Evolutionary conservation across 2,797 vertebrate genomes (phyloP).

Genomic region (Sarcoramphus papa): DNA sequence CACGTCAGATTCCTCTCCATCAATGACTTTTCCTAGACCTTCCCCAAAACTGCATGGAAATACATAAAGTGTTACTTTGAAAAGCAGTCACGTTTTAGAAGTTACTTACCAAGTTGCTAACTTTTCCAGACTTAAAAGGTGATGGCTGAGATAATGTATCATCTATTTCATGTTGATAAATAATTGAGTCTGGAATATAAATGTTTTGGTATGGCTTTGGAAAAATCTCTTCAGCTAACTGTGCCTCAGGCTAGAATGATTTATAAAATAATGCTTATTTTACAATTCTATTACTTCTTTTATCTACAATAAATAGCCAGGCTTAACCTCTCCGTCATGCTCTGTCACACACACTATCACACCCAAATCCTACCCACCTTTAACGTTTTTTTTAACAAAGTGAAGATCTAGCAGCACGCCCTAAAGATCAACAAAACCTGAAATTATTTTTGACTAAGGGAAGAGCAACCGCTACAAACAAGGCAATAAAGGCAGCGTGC

Average conservation of each 20-base stretch:
- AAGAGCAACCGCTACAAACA: background rate
- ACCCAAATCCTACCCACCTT: background rate
- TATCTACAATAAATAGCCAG: slow-evolving; percentile 15
- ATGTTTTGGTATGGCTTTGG: background rate
- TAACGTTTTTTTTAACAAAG: background rate
- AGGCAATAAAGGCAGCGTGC: fast-evolving
- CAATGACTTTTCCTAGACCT: background rate
- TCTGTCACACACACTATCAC: background rate
- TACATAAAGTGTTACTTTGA: background rate
- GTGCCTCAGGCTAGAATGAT: slow-evolving; percentile 14
- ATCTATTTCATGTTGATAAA: background rate
- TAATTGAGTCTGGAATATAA: slow-evolving; percentile 3
- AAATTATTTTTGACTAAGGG: background rate
- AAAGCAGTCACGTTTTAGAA: background rate
- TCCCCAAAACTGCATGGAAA: background rate
- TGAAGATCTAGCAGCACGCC: background rate
- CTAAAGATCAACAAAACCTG: background rate
- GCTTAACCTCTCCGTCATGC: background rate
- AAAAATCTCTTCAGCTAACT: background rate
- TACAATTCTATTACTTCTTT: slow-evolving; percentile 29
- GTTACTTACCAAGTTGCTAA: background rate
- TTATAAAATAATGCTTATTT: slow-evolving; percentile 24
- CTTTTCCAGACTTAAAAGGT: slow-evolving; percentile 15
- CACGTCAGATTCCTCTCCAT: background rate
- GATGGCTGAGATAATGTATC: background rate